These are phyloP conservation scores for Mythimna impura DNA, from an alignment of 2,888 invertebrate genomes.

Conservation along the genomic window DNA sequence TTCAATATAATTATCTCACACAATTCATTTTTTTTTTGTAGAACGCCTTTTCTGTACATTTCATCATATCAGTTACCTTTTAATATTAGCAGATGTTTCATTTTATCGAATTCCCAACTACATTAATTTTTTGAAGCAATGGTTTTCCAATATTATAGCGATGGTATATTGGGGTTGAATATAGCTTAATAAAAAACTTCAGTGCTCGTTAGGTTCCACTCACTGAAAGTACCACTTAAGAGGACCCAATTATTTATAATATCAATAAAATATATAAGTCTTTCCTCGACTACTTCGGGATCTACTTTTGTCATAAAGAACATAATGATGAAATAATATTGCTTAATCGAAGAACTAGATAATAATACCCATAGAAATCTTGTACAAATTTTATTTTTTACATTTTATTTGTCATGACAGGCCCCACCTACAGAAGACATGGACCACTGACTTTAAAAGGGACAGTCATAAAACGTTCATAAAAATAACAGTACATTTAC, in stretches of 20 bases:
- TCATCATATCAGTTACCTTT: neutral
- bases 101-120: neutral
- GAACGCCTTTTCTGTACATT: neutral
- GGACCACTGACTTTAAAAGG: too few species aligned
- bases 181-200: conserved; percentile 48
- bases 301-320: neutral
- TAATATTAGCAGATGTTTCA: neutral
- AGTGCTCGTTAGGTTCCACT: conserved; percentile 56
- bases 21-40: too few species aligned
- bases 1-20: too few species aligned
- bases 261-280: conserved; percentile 43
- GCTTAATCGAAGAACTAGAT: neutral
- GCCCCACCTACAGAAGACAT: too few species aligned
- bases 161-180: conserved; percentile 31
- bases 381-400: too few species aligned
- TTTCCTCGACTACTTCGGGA: conserved; percentile 1
- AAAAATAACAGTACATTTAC: neutral
- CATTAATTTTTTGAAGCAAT: conserved; percentile 21
- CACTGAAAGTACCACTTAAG: conserved; percentile 47
- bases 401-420: too few species aligned
- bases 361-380: too few species aligned
- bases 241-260: conserved; percentile 52
- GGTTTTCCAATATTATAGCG: conserved; percentile 39
- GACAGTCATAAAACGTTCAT: too few species aligned
- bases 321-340: conserved; percentile 1